These are phyloP conservation scores for Protomyctophum bolini DNA, from an alignment of 2,113 vertebrate species.

Conservation along the genomic window DNA sequence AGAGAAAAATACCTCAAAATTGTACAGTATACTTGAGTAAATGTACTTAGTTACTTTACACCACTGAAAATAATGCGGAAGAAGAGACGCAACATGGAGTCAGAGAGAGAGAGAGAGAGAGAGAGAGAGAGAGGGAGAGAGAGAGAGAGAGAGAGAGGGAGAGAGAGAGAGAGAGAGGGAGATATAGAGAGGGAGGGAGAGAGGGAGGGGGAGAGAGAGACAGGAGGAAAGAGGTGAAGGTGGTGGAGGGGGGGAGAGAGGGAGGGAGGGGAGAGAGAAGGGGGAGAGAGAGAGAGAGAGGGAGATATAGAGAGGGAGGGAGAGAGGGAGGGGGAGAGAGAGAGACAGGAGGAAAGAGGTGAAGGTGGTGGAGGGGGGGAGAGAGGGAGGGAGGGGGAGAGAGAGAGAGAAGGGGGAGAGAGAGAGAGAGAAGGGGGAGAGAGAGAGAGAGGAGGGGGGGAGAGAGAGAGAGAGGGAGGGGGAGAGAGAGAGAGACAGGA, in stretches of 20 bases:
- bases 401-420: conserved; percentile 4
- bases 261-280: conserved; percentile 10
- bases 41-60: no score
- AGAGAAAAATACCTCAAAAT: no score
- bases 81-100: conserved; percentile 3
- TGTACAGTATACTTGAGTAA: no score
- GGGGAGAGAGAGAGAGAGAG: conserved; percentile 7
- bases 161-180: conserved; percentile 2
- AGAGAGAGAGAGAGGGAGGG: not conserved
- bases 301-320: conserved; percentile 48
- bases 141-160: conserved; percentile 12
- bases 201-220: not conserved
- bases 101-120: conserved; percentile 7
- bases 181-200: no score
- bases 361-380: not conserved
- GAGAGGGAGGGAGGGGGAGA: not conserved
- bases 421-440: conserved; percentile 9
- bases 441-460: not conserved
- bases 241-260: not conserved
- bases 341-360: no score
- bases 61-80: not conserved
- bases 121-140: conserved; percentile 8
- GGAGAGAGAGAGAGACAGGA: not conserved
- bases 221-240: not conserved
- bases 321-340: conserved; percentile 49